Evolutionary conservation across 2,888 invertebrate species (phyloP).

Genomic region (Papilio demoleus): DNA sequence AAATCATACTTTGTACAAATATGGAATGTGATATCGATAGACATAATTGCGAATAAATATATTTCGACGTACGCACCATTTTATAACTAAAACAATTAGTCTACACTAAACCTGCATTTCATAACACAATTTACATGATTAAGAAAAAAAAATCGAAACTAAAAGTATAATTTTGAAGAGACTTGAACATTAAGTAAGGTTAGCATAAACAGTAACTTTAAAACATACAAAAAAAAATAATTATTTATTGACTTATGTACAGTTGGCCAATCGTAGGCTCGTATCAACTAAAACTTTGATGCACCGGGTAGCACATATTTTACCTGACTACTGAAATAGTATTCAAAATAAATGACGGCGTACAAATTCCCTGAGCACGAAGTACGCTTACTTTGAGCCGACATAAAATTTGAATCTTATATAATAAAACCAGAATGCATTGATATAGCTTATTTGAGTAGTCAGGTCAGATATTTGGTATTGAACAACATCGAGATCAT

Average conservation of each 20-base stretch:
- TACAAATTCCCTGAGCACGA: background rate
- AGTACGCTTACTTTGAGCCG: background rate
- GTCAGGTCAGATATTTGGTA: constrained; percentile 13
- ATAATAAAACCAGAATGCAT: constrained; percentile 15
- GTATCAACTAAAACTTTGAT: constrained; percentile 1
- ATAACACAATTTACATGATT: constrained; percentile 7
- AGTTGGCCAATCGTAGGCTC: constrained; percentile 28
- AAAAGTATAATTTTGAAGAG: background rate
- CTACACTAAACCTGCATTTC: constrained; percentile 16
- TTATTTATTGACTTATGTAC: constrained; percentile 40
- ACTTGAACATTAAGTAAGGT: constrained; percentile 15
- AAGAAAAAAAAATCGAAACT: constrained; percentile 12
- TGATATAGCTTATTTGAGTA: background rate
- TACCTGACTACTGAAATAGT: constrained; percentile 23
- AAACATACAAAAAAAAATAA: constrained; percentile 34
- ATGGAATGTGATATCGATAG: constrained; percentile 77
- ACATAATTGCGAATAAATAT: constrained; percentile 56
- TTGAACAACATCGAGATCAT: constrained; percentile 35
- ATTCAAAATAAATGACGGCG: background rate
- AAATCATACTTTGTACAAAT: constrained; percentile 65
- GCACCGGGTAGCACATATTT: constrained; percentile 26
- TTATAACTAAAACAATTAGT: constrained; percentile 49
- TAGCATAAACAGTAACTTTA: constrained; percentile 27
- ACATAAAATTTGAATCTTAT: background rate
- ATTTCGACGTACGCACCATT: constrained; percentile 60